Conservation (phyloP, 2,888 invertebrate genomes). For the Pogonocherus hispidulus region DNA sequence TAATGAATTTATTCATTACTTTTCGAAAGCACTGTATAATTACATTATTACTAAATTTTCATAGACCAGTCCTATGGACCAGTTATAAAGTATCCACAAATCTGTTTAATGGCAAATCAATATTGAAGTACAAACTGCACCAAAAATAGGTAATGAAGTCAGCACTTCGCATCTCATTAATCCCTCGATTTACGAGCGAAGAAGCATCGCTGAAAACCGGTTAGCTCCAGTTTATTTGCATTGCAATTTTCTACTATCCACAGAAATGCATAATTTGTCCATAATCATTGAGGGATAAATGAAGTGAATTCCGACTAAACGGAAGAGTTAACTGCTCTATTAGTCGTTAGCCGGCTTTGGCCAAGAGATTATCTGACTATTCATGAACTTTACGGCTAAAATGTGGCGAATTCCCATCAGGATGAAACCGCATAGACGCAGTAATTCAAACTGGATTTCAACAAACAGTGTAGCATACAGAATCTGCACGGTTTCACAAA, state of each 20-base stretch:
- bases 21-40: too few relatives aligned
- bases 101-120: too few relatives aligned
- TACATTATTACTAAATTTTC: too few relatives aligned
- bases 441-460: background rate
- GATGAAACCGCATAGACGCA: background rate
- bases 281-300: background rate
- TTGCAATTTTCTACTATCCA: background rate
- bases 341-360: background rate
- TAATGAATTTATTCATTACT: too few relatives aligned
- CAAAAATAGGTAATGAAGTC: background rate
- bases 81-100: too few relatives aligned
- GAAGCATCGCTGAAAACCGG: background rate
- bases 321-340: slow-evolving; percentile 1
- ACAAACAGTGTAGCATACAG: background rate
- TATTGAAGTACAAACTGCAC: too few relatives aligned
- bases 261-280: background rate
- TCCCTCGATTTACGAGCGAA: background rate
- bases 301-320: background rate
- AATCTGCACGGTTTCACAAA: background rate
- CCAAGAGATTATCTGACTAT: slow-evolving; percentile 2
- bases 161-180: background rate
- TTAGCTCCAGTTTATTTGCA: background rate
- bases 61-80: too few relatives aligned
- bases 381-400: slow-evolving; percentile 2
- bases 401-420: slow-evolving; percentile 4